Evolutionary conservation across 2,113 vertebrate genomes (phyloP), one percentile per base, ranked within the genome.

Genomic region (Thunnus maccoyii): DNA sequence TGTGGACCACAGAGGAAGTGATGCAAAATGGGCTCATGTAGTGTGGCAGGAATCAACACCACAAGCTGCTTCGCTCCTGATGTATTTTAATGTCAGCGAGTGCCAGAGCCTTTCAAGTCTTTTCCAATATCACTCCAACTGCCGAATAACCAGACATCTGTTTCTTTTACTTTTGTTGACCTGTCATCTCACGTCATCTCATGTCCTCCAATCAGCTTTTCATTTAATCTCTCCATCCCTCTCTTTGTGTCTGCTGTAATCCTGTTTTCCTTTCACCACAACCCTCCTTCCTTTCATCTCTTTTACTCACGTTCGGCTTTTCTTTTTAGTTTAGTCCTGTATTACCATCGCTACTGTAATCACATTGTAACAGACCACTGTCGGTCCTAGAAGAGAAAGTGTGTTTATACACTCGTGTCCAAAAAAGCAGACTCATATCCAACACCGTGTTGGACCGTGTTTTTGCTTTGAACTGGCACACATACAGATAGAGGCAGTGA

Each of bases 181-280:
- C 74, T 85, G 85, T 85, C 89, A 85, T 79, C 75, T 52, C 51
- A n/a, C 32, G 22, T 87, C 82, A 79, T 71, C 71, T 83, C 48
- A 78, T 56, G 60, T 84, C 82, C 81, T 91, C 69, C 85, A 80
- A 86, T 91, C 89, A 80, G 85, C 91, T 92, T 89, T 83, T 62
- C 60, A 61, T 72, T 66, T 91, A 88, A 92, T 84, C 89, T 85
- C 75, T 78, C 63, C 75, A 79, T 71, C 82, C 81, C 61, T 84
- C 75, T 76, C 87, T 93, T 90, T 91, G 86, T 89, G 63, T 76
- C 52, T 0, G 27, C 60, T 57, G 54, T 87, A 88, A 90, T 90
- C 89, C 85, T 51, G 61, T 66, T 88, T 76, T 63, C 25, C 57
- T 78, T 84, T 71, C 70, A 78, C 67, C 82, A 60, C 70, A 36